Percentiles rank a stretch among this genome's conserved stretches.
Evolutionary conservation across 2,113 vertebrate species (phyloP).

Genomic region (Myrmecobius fasciatus): DNA sequence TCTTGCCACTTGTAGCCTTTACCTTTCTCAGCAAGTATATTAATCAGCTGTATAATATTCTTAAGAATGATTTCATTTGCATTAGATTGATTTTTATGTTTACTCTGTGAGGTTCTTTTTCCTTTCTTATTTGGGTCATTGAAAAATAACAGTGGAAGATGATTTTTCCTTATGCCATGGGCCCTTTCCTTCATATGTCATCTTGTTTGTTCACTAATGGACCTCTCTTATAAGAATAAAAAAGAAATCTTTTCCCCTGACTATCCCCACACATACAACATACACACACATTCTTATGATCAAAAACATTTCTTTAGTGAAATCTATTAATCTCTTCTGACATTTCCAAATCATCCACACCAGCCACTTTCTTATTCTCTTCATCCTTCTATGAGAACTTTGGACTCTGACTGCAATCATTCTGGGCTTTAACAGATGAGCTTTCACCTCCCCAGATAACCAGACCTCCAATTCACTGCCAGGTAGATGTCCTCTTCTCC

Average conservation of each 20-base stretch:
- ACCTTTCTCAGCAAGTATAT: too few species aligned
- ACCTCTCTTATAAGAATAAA: not conserved
- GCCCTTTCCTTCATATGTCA: not conserved
- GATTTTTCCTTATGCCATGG: not conserved
- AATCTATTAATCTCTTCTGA: not conserved
- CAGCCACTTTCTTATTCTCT: not conserved
- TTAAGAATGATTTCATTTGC: too few species aligned
- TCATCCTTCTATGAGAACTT: not conserved
- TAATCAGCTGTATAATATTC: too few species aligned
- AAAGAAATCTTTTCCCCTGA: not conserved
- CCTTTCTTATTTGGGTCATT: not conserved
- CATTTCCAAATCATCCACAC: not conserved
- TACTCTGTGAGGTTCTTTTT: not conserved
- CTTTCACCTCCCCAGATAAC: not conserved
- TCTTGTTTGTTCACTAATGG: not conserved
- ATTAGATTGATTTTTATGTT: not conserved
- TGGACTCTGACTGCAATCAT: not conserved
- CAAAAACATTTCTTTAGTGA: not conserved
- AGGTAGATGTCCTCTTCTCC: too few species aligned
- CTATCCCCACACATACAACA: not conserved
- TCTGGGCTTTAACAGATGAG: not conserved
- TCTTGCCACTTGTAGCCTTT: too few species aligned
- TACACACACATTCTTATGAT: not conserved
- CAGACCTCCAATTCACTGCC: not conserved
- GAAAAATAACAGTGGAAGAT: not conserved